phyloP scores from a whole-genome alignment of 2,113 vertebrate species.

The Dipodomys merriami region DNA sequence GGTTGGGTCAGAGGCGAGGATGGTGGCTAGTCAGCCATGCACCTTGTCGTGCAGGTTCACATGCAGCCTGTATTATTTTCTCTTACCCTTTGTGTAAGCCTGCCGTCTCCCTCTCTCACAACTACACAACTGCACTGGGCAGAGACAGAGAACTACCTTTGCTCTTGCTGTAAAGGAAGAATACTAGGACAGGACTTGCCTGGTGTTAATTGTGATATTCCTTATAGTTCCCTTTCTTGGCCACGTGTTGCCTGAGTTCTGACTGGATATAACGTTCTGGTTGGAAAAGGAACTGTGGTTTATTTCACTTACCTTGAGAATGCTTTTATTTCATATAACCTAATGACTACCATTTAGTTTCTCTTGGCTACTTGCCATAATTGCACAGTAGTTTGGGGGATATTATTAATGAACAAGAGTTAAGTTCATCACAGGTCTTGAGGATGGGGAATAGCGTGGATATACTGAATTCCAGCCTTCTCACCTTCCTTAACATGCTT shows the following conservation, averaged over 20 bases:
- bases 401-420: slow-evolving; percentile 45
- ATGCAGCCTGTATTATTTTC: background rate
- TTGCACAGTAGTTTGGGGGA: slow-evolving; percentile 40
- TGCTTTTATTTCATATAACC: background rate
- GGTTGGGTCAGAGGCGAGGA: background rate
- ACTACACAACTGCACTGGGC: fast-evolving
- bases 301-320: background rate
- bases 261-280: background rate
- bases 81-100: background rate
- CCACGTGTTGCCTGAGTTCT: background rate
- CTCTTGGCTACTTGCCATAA: slow-evolving; percentile 33
- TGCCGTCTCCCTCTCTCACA: background rate
- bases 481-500: background rate
- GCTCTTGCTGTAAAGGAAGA: background rate
- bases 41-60: background rate
- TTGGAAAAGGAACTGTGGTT: background rate
- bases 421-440: slow-evolving; percentile 39
- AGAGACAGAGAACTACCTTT: background rate
- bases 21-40: fast-evolving
- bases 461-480: background rate
- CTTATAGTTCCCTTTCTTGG: background rate
- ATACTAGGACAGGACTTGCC: background rate
- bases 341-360: background rate
- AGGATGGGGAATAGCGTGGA: background rate
- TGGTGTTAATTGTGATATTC: background rate